Conservation (phyloP, 2,797 vertebrate species). For the Buphagus erythrorhynchus region DNA sequence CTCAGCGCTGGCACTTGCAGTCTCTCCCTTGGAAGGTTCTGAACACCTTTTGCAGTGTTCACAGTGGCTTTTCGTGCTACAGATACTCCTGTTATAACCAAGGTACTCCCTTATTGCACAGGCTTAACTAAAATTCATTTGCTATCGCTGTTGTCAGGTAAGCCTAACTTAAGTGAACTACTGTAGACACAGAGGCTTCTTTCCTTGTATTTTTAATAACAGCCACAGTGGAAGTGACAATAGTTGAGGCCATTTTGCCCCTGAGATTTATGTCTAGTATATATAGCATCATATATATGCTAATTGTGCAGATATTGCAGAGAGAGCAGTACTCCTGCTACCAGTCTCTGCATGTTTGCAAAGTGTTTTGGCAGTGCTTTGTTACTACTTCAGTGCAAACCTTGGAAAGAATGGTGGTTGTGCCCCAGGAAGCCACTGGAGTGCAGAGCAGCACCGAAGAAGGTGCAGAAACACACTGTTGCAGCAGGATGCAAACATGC, state of each 20-base stretch:
- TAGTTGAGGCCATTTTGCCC: not conserved
- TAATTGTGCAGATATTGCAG: not conserved
- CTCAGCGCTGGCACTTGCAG: not conserved
- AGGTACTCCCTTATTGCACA: not conserved
- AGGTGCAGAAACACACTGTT: not conserved
- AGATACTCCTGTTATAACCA: not conserved
- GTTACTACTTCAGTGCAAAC: rapidly evolving
- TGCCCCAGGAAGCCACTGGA: slow-evolving; percentile 39
- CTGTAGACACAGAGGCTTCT: not conserved
- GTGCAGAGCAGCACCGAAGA: slow-evolving; percentile 21
- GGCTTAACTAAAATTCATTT: not conserved
- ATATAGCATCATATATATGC: not conserved
- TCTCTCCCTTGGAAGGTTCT: not conserved
- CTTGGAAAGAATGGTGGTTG: not conserved
- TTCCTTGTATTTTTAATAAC: not conserved
- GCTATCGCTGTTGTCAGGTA: not conserved
- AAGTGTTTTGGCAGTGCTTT: not conserved
- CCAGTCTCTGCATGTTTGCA: not conserved
- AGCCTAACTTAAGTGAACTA: not conserved
- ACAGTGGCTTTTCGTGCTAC: not conserved
- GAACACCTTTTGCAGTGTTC: not conserved
- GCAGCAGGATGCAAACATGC: not conserved
- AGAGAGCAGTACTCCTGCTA: not conserved
- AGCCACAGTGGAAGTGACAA: not conserved
- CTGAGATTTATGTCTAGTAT: not conserved